These are phyloP conservation scores for Nyctibius grandis DNA, from an alignment of 2,797 vertebrate genomes.

Conservation along the genomic window DNA sequence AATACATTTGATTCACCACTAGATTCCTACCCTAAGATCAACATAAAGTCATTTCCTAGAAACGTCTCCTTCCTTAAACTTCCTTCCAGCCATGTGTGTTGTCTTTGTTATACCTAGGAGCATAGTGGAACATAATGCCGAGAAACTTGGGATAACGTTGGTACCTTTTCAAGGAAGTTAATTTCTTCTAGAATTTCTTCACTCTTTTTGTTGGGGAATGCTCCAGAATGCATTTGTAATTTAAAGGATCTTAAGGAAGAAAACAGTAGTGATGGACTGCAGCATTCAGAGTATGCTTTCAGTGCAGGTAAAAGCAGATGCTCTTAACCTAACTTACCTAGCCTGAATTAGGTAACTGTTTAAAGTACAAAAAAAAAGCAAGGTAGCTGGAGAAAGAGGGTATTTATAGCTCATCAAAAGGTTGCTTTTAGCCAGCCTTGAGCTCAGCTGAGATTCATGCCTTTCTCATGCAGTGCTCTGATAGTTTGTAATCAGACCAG, in stretches of 20 bases:
- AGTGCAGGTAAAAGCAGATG: neutral
- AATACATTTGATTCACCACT: neutral
- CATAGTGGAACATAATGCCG: neutral
- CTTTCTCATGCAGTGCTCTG: neutral
- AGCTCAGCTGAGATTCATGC: neutral
- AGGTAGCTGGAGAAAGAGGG: neutral
- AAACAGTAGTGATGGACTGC: neutral
- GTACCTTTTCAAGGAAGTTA: neutral
- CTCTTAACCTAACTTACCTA: neutral
- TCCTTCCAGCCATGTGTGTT: neutral
- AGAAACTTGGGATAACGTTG: neutral
- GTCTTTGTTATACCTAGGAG: neutral
- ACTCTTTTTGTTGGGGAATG: neutral
- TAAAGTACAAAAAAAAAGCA: slow-evolving; percentile 30
- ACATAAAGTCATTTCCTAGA: neutral
- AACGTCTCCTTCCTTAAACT: neutral
- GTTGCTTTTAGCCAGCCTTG: neutral
- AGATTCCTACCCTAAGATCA: neutral
- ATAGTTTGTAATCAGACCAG: neutral
- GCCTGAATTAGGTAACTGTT: neutral
- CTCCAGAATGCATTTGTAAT: neutral
- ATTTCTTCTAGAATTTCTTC: neutral
- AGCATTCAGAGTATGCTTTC: neutral
- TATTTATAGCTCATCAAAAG: slow-evolving; percentile 20
- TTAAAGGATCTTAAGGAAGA: neutral